Percentiles rank a stretch among this genome's conserved stretches.
Evolutionary conservation across 2,113 vertebrate species (phyloP).

Genomic region (Colius striatus): DNA sequence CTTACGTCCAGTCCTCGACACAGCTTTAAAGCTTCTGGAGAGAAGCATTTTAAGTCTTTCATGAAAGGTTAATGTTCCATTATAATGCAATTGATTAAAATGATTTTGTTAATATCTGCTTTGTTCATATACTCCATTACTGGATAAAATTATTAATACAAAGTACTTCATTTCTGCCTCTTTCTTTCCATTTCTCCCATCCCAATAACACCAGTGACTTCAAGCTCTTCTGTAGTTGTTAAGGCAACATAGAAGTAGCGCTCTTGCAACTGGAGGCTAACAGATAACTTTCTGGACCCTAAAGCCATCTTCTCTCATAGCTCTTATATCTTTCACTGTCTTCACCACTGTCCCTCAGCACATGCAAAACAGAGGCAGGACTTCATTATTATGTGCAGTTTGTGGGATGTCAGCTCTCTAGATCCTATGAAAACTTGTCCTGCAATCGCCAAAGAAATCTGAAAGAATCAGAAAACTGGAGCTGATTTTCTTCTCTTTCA

Average conservation of each 20-base stretch:
- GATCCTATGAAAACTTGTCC: background rate
- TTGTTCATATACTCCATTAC: background rate
- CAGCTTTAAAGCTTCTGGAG: background rate
- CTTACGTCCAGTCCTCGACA: background rate
- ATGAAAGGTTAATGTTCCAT: background rate
- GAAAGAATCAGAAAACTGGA: background rate
- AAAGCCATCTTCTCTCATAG: background rate
- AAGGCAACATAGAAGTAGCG: background rate
- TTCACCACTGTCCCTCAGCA: background rate
- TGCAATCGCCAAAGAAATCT: background rate
- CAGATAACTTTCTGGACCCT: background rate
- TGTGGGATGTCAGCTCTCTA: background rate
- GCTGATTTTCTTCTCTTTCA: background rate
- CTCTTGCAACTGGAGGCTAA: background rate
- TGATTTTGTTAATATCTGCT: background rate
- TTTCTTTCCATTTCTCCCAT: background rate
- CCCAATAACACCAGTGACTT: background rate
- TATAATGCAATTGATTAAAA: background rate
- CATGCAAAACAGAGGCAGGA: background rate
- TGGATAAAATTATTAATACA: background rate
- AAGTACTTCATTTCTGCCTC: background rate
- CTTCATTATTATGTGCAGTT: fast-evolving
- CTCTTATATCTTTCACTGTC: background rate
- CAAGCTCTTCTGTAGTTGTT: background rate
- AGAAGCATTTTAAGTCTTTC: background rate